Percentiles rank a stretch among this genome's conserved stretches.
phyloP scores from a whole-genome alignment of 2,113 vertebrate species.

The Urocynchramus pylzowi region DNA sequence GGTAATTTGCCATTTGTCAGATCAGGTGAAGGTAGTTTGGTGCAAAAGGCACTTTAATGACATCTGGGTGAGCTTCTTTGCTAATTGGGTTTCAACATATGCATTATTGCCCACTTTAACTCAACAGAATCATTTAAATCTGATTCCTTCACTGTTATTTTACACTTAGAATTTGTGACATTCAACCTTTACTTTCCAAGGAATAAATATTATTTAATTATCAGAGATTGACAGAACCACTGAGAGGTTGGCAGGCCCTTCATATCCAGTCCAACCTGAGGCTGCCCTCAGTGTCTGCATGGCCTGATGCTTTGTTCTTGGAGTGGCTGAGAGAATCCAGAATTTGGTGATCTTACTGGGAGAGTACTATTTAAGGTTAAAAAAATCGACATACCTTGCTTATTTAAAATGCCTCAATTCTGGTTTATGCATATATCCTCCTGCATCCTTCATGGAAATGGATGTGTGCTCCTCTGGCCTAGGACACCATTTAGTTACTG shows the following conservation, averaged over 20 bases:
- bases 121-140: constrained; percentile 14
- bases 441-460: neutral
- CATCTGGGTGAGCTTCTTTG: constrained; percentile 13
- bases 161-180: neutral
- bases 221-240: neutral
- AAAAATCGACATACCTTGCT: neutral
- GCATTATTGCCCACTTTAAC: constrained; percentile 7
- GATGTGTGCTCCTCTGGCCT: neutral
- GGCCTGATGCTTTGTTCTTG: neutral
- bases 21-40: neutral
- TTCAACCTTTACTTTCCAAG: neutral
- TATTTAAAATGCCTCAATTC: neutral
- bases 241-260: neutral
- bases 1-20: constrained; percentile 13
- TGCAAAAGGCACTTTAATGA: constrained; percentile 31
- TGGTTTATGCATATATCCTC: neutral
- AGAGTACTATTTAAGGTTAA: neutral
- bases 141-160: constrained; percentile 11
- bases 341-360: neutral
- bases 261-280: neutral
- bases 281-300: neutral
- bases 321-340: neutral
- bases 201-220: constrained; percentile 37
- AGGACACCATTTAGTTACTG: neutral
- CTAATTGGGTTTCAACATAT: constrained; percentile 34